Evolutionary conservation across 2,113 vertebrate genomes (phyloP).

Genomic region (Apaloderma vittatum): DNA sequence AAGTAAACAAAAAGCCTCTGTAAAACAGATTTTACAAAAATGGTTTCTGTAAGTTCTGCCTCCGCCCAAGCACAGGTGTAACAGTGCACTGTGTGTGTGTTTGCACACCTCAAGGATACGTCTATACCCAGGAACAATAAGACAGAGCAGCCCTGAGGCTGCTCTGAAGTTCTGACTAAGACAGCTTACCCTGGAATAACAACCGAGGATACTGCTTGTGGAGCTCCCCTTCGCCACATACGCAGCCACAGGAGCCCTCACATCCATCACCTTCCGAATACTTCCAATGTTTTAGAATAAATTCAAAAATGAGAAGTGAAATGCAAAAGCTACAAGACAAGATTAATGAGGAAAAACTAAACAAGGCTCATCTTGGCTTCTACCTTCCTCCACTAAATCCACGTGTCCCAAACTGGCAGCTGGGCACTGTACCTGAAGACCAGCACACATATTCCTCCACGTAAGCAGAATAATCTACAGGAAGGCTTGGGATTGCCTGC

Average conservation of each 20-base stretch:
- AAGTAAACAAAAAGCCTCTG: not conserved
- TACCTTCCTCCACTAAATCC: not conserved
- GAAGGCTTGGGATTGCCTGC: not conserved
- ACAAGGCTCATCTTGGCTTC: not conserved
- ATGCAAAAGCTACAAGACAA: not conserved
- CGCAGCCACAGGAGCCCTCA: not conserved
- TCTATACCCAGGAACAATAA: rapidly evolving
- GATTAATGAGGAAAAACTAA: not conserved
- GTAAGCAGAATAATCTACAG: rapidly evolving
- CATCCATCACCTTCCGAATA: not conserved
- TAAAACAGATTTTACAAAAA: not conserved
- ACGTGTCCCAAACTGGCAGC: not conserved
- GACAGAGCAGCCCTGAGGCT: not conserved
- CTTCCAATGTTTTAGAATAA: not conserved
- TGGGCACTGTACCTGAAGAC: not conserved
- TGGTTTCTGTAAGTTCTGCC: not conserved
- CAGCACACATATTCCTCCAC: not conserved
- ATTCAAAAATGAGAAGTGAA: not conserved
- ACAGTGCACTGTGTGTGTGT: not conserved
- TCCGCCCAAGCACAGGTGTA: not conserved
- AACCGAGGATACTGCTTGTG: not conserved
- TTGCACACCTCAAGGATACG: not conserved
- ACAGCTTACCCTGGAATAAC: not conserved
- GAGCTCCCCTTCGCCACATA: not conserved
- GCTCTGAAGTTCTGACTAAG: rapidly evolving